phyloP scores from a whole-genome alignment of 2,113 vertebrate genomes.

The Caranx ignobilis region DNA sequence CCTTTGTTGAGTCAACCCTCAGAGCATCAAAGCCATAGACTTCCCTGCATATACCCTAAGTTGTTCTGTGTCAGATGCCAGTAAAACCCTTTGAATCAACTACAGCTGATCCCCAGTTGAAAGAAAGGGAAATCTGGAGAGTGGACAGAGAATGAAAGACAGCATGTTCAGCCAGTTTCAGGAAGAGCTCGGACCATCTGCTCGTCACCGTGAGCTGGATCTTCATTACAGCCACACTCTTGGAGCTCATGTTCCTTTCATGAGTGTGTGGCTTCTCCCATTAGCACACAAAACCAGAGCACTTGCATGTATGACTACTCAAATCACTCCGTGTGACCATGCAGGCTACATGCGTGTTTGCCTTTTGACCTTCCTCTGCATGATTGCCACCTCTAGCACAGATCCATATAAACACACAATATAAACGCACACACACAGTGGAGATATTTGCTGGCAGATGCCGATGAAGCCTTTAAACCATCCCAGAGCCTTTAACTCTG shows the following conservation, averaged over 20 bases:
- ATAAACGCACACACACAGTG: constrained; percentile 4
- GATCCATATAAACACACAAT: not conserved
- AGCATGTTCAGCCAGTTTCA: constrained; percentile 42
- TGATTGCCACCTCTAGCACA: not conserved
- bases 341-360: not conserved
- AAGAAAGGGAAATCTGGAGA: constrained; percentile 25
- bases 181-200: constrained; percentile 62
- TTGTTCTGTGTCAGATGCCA: constrained; percentile 14
- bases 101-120: constrained; percentile 21
- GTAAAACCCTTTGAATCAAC: constrained; percentile 32
- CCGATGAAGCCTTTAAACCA: constrained; percentile 35
- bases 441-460: constrained; percentile 13
- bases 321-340: not conserved
- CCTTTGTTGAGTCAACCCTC: not conserved
- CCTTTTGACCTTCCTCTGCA: constrained; percentile 18
- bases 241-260: constrained; percentile 52
- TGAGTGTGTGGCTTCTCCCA: constrained; percentile 37
- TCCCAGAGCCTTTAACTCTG: constrained; percentile 37
- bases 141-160: constrained; percentile 24
- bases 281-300: constrained; percentile 42
- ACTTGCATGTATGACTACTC: constrained; percentile 20
- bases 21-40: not conserved
- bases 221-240: constrained; percentile 48
- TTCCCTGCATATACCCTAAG: not conserved
- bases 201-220: constrained; percentile 31